phyloP scores from a whole-genome alignment of 2,797 vertebrate genomes.

The Lepilemur septentrionalis region DNA sequence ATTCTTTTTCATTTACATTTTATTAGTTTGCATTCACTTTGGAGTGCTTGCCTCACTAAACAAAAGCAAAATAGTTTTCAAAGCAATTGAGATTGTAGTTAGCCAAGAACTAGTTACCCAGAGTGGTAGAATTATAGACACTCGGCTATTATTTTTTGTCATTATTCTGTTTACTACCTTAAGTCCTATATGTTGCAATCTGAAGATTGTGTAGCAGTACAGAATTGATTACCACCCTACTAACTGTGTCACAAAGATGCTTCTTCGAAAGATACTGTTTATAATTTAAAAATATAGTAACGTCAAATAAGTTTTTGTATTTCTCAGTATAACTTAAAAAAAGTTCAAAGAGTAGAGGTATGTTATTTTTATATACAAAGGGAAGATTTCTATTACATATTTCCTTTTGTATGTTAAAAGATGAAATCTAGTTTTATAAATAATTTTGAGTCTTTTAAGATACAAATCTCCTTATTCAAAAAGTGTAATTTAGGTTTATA shows the following conservation, averaged over 20 bases:
- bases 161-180: background rate
- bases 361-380: background rate
- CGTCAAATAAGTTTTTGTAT: background rate
- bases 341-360: background rate
- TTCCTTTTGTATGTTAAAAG: background rate
- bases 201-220: background rate
- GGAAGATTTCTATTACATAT: background rate
- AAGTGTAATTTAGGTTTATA: background rate
- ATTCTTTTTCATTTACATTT: background rate
- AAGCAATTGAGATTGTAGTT: background rate
- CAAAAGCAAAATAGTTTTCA: background rate
- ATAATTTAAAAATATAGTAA: background rate
- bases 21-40: background rate
- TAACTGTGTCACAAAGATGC: background rate
- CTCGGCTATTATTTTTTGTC: background rate
- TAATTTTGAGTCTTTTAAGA: background rate
- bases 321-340: conserved; percentile 26
- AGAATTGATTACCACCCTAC: background rate
- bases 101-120: background rate
- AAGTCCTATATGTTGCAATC: background rate
- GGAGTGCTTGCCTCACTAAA: background rate
- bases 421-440: background rate
- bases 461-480: background rate
- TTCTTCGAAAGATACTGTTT: background rate
- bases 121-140: background rate